These are phyloP conservation scores for Dolomedes plantarius DNA, from an alignment of 2,888 invertebrate species.

Conservation along the genomic window DNA sequence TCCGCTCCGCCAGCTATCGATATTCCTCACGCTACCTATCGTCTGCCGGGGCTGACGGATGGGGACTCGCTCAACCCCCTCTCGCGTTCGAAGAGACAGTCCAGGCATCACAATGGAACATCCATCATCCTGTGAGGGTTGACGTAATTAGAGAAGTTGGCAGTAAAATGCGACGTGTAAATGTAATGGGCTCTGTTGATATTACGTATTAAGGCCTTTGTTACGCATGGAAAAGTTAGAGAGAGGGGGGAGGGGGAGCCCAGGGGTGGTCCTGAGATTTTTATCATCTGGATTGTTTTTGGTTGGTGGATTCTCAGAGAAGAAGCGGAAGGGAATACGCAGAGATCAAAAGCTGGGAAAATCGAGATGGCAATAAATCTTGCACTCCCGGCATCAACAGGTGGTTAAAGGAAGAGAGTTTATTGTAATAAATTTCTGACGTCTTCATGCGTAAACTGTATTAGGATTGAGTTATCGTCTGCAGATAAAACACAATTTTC, in stretches of 20 bases:
- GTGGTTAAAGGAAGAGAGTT: not conserved
- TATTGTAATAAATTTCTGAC: too few species aligned
- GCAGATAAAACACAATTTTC: too few species aligned
- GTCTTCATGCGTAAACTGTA: too few species aligned
- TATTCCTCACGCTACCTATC: slow-evolving; percentile 8
- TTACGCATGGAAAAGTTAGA: slow-evolving; percentile 19
- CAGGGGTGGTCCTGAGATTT: slow-evolving; percentile 14
- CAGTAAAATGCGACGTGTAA: slow-evolving; percentile 2
- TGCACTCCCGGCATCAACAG: not conserved
- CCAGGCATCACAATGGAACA: slow-evolving; percentile 44
- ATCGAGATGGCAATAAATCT: not conserved
- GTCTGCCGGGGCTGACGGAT: not conserved
- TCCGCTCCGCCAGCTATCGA: slow-evolving; percentile 6
- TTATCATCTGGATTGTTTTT: slow-evolving; percentile 2
- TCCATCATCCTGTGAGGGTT: slow-evolving; percentile 53
- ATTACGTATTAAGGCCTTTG: slow-evolving; percentile 54
- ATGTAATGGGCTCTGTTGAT: slow-evolving; percentile 54
- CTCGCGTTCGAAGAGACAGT: slow-evolving; percentile 10
- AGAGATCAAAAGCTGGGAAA: not conserved
- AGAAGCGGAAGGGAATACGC: not conserved
- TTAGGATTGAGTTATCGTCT: too few species aligned
- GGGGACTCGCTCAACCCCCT: not conserved
- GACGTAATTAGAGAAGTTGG: slow-evolving; percentile 56
- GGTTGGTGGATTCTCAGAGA: not conserved
- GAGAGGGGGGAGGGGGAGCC: not conserved